These are phyloP conservation scores for Meloe dianella DNA, from an alignment of 2,888 invertebrate genomes.

Conservation along the genomic window DNA sequence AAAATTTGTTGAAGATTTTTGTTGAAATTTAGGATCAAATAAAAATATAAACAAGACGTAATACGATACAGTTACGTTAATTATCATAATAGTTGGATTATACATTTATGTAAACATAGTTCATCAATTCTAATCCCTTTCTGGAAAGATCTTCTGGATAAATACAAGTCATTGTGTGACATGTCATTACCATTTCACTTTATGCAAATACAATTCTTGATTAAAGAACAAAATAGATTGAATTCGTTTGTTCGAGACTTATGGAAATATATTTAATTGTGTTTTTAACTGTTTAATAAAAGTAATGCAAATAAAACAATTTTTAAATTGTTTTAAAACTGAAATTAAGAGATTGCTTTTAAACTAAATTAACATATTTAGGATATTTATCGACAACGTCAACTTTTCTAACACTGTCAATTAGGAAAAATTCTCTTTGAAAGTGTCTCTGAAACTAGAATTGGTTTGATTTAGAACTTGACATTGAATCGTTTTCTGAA, in stretches of 20 bases:
- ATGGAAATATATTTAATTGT: background rate
- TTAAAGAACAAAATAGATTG: constrained; percentile 25
- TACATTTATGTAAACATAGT: constrained; percentile 30
- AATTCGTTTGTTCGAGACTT: constrained; percentile 12
- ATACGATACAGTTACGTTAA: constrained; percentile 34
- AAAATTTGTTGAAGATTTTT: background rate
- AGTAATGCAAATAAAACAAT: no score
- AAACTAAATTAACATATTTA: background rate
- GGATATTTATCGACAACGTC: background rate
- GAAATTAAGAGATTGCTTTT: background rate
- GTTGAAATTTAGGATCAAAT: background rate
- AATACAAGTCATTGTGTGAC: constrained; percentile 30
- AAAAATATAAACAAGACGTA: constrained; percentile 20
- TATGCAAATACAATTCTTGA: constrained; percentile 20
- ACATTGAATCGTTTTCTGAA: background rate
- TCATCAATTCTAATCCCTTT: constrained; percentile 27
- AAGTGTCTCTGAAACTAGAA: background rate
- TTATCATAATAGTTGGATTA: constrained; percentile 37
- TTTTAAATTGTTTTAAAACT: background rate
- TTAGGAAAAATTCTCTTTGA: background rate
- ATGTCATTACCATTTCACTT: constrained; percentile 22
- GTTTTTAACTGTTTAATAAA: no score
- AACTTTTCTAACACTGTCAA: background rate
- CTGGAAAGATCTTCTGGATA: constrained; percentile 28
- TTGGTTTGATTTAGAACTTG: background rate